A percentile compares a stretch with the other conserved stretches of the same genome.
phyloP scores from a whole-genome alignment of 2,113 vertebrate genomes.

The Anhinga rufa region DNA sequence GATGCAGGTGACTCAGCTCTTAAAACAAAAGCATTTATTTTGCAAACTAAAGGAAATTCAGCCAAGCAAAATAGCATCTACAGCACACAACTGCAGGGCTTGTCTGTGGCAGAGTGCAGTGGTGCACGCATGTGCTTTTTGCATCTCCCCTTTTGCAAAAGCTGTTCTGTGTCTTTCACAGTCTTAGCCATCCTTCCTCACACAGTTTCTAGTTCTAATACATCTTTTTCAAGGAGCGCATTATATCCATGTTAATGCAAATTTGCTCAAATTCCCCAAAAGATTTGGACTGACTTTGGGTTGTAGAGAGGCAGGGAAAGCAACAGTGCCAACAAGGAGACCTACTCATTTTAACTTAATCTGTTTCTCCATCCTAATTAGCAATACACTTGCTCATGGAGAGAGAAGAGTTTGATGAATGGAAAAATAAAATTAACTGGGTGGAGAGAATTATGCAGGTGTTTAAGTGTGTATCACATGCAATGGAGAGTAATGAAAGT shows the following conservation, averaged over 20 bases:
- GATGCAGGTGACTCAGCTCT: background rate
- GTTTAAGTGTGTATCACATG: background rate
- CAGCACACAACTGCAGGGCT: background rate
- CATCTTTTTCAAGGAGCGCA: rapidly evolving
- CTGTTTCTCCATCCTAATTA: background rate
- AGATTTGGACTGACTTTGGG: background rate
- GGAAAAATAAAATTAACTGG: background rate
- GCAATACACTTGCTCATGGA: background rate
- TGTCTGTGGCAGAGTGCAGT: rapidly evolving
- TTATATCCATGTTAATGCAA: background rate
- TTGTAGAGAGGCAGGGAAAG: background rate
- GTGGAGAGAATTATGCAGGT: background rate
- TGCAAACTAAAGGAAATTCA: background rate
- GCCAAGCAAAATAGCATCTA: background rate
- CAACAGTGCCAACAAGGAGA: background rate
- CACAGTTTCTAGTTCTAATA: background rate
- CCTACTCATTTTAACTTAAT: background rate
- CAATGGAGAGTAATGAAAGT: background rate
- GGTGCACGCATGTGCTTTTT: rapidly evolving
- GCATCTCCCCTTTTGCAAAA: background rate
- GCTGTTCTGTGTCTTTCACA: background rate
- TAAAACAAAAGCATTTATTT: background rate
- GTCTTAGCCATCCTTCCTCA: background rate
- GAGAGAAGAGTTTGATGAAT: background rate
- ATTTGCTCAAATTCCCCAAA: background rate